Evolutionary conservation across 2,888 invertebrate genomes (phyloP).

Genomic region (Aleiodes alternator): DNA sequence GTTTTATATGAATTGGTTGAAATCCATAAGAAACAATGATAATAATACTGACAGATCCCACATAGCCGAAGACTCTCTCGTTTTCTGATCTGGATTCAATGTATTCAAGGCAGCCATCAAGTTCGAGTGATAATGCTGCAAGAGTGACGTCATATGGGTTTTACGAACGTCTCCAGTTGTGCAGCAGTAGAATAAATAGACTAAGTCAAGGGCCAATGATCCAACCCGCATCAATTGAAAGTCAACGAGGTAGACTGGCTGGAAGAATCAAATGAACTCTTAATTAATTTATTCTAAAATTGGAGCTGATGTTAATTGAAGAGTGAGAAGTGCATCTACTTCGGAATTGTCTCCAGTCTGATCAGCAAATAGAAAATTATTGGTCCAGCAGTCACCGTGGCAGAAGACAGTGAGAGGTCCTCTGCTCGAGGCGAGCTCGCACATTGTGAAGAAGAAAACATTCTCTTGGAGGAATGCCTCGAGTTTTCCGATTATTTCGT

Average conservation of each 20-base stretch:
- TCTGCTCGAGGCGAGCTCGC: conserved; percentile 79
- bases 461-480: conserved; percentile 80
- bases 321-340: conserved; percentile 9
- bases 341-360: not conserved
- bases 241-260: conserved; percentile 82
- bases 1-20: conserved; percentile 46
- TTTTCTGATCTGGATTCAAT: conserved; percentile 77
- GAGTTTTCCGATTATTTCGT: conserved; percentile 79
- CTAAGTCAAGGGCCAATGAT: conserved; percentile 83
- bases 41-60: conserved; percentile 77
- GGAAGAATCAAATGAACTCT: conserved; percentile 52
- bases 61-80: conserved; percentile 75
- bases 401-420: conserved; percentile 83
- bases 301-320: too few species aligned
- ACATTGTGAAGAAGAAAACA: conserved; percentile 83
- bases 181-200: conserved; percentile 82
- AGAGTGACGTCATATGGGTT: conserved; percentile 78
- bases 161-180: conserved; percentile 80
- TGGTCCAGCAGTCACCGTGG: conserved; percentile 87
- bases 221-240: conserved; percentile 84
- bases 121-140: conserved; percentile 80
- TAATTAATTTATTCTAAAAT: too few species aligned
- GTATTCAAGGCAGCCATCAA: conserved; percentile 78
- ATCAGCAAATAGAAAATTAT: conserved; percentile 81
- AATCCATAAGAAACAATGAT: conserved; percentile 29